Percentiles rank a stretch among this genome's conserved stretches.
Evolutionary conservation across 2,888 invertebrate species (phyloP).

Genomic region (Stegophylla sp.): DNA sequence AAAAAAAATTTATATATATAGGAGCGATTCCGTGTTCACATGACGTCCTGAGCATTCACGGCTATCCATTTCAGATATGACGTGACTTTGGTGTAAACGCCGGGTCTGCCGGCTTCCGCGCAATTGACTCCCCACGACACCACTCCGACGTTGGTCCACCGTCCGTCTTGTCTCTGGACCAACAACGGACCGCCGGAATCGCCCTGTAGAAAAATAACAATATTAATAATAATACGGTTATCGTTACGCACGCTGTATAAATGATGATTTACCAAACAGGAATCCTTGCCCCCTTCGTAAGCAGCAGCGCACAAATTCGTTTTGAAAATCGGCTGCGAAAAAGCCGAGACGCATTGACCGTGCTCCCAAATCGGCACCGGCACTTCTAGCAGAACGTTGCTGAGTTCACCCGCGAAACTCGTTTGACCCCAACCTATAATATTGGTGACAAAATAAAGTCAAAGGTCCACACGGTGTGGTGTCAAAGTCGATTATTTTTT

Average conservation of each 20-base stretch:
- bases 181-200: slow-evolving; percentile 86
- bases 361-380: slow-evolving; percentile 80
- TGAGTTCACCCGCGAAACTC: slow-evolving; percentile 74
- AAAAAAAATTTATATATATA: no score
- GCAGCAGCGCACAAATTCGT: slow-evolving; percentile 80
- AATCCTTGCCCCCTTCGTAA: slow-evolving; percentile 78
- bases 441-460: no score
- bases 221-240: no score
- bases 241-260: no score
- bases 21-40: no score
- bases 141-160: slow-evolving; percentile 80
- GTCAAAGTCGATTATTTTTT: no score
- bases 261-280: slow-evolving; percentile 79
- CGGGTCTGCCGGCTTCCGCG: slow-evolving; percentile 75
- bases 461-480: no score
- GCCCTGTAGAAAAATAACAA: slow-evolving; percentile 68
- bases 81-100: slow-evolving; percentile 79
- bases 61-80: slow-evolving; percentile 77
- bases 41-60: slow-evolving; percentile 65
- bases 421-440: slow-evolving; percentile 77
- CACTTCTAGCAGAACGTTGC: slow-evolving; percentile 78
- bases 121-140: slow-evolving; percentile 88
- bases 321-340: slow-evolving; percentile 73
- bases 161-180: slow-evolving; percentile 75
- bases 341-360: slow-evolving; percentile 71